Percentiles rank a stretch among this genome's conserved stretches.
These are phyloP conservation scores for Betta splendens DNA, from an alignment of 2,797 vertebrate species.

Conservation along the genomic window DNA sequence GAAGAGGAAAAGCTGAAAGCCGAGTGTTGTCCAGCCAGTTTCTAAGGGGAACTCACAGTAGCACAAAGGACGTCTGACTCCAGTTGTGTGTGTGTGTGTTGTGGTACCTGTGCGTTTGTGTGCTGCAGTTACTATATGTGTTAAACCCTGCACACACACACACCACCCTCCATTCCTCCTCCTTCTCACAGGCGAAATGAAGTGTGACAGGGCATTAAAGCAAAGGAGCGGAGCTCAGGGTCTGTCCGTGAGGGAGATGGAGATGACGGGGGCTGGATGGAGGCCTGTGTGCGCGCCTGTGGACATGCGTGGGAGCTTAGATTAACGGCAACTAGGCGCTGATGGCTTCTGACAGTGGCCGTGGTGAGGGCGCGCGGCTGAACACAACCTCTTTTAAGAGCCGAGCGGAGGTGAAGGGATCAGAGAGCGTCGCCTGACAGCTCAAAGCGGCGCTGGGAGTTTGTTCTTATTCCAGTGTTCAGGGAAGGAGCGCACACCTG, in stretches of 20 bases:
- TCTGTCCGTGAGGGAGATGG: conserved; percentile 20
- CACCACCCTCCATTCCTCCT: conserved; percentile 50
- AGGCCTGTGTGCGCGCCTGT: conserved; percentile 6
- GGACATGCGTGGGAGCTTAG: conserved; percentile 4
- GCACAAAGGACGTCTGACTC: conserved; percentile 22
- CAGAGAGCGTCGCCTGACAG: neutral
- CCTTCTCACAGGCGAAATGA: conserved; percentile 50
- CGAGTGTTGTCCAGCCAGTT: conserved; percentile 15
- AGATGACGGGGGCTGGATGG: conserved; percentile 27
- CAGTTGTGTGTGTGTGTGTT: conserved; percentile 6
- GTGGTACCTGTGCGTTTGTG: conserved; percentile 22
- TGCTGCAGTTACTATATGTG: conserved; percentile 24
- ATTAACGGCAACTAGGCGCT: conserved; percentile 36
- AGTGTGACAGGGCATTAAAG: conserved; percentile 68
- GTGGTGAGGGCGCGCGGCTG: conserved; percentile 19
- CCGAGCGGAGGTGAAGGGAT: conserved; percentile 6
- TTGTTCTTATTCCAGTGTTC: neutral
- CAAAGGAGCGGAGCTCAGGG: conserved; percentile 34
- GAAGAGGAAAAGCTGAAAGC: conserved; percentile 5
- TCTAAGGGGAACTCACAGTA: conserved; percentile 18
- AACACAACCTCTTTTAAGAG: conserved; percentile 42
- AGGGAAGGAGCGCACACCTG: neutral
- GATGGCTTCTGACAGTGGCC: conserved; percentile 49
- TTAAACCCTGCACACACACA: conserved; percentile 10
- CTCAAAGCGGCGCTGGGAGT: conserved; percentile 5